These are phyloP conservation scores for Brachionus plicatilis DNA, from an alignment of 1,140 invertebrate species.

Conservation along the genomic window DNA sequence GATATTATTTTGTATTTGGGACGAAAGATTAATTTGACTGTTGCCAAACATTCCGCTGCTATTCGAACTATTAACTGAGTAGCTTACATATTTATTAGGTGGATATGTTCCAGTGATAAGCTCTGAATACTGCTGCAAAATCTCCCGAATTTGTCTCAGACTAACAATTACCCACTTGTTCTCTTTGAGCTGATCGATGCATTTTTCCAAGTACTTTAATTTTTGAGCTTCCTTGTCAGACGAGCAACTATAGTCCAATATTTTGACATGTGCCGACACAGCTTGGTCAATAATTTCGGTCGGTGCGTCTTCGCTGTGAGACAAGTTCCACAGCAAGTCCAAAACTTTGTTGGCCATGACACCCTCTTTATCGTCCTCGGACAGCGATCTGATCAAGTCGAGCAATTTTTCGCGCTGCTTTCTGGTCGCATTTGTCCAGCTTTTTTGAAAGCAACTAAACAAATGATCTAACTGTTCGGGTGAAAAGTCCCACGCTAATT, in stretches of 20 bases:
- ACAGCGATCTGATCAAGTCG: slow-evolving; percentile 84
- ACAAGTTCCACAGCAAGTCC: slow-evolving; percentile 90
- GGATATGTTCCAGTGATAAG: not conserved
- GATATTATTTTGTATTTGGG: not conserved
- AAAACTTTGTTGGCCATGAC: slow-evolving; percentile 95
- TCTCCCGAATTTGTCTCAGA: slow-evolving; percentile 88
- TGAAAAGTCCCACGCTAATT: slow-evolving; percentile 95
- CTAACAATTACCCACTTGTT: slow-evolving; percentile 86
- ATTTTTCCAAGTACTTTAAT: slow-evolving; percentile 87
- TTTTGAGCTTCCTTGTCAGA: slow-evolving; percentile 92
- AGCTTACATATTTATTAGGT: not conserved
- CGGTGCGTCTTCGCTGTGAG: slow-evolving; percentile 87
- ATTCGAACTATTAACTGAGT: not conserved
- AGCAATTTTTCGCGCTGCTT: slow-evolving; percentile 90
- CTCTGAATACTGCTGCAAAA: slow-evolving; percentile 74
- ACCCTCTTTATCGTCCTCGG: slow-evolving; percentile 96
- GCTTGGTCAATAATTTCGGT: slow-evolving; percentile 97
- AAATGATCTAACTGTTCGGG: slow-evolving; percentile 92
- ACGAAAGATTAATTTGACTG: not conserved
- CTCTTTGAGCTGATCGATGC: slow-evolving; percentile 84
- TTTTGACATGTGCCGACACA: slow-evolving; percentile 87
- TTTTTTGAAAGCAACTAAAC: slow-evolving; percentile 89
- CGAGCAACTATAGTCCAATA: slow-evolving; percentile 93
- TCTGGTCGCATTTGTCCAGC: slow-evolving; percentile 90
- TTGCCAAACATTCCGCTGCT: not conserved